Conservation (phyloP, 2,797 vertebrate species). For the Dendrocincla tyrannina region DNA sequence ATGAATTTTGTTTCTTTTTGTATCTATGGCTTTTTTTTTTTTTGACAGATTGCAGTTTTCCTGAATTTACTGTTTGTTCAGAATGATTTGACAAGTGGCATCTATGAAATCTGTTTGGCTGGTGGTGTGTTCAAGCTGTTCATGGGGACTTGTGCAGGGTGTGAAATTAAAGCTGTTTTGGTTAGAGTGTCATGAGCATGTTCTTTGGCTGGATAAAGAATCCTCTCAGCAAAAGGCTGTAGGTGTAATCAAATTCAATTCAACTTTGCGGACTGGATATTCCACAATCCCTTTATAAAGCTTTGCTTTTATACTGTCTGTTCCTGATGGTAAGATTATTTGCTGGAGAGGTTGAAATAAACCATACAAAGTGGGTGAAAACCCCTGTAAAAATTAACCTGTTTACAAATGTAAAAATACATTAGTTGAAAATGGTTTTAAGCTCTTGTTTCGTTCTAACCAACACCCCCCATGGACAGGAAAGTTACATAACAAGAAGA, state of each 20-base stretch:
- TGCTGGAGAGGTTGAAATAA: background rate
- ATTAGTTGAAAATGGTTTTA: background rate
- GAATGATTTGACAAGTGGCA: constrained; percentile 36
- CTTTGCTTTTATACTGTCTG: background rate
- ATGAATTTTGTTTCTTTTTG: constrained; percentile 18
- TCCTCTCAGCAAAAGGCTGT: background rate
- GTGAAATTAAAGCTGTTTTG: constrained; percentile 14
- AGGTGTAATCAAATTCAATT: background rate
- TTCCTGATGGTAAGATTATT: background rate
- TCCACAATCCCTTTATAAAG: background rate
- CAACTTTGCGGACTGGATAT: background rate
- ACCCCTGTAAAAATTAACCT: background rate
- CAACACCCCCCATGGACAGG: background rate
- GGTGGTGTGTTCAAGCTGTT: constrained; percentile 43
- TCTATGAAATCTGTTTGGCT: constrained; percentile 31
- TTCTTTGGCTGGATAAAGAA: background rate
- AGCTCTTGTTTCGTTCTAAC: background rate
- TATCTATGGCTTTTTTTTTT: background rate
- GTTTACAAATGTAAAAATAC: background rate
- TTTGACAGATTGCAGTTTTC: constrained; percentile 10
- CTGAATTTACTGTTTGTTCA: constrained; percentile 49
- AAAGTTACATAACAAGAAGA: background rate
- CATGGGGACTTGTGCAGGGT: background rate
- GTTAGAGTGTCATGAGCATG: background rate
- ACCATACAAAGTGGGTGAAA: background rate